Base-by-base conservation (phyloP, 2,113 vertebrate species). In the Nycticryphes semicollaris region DNA sequence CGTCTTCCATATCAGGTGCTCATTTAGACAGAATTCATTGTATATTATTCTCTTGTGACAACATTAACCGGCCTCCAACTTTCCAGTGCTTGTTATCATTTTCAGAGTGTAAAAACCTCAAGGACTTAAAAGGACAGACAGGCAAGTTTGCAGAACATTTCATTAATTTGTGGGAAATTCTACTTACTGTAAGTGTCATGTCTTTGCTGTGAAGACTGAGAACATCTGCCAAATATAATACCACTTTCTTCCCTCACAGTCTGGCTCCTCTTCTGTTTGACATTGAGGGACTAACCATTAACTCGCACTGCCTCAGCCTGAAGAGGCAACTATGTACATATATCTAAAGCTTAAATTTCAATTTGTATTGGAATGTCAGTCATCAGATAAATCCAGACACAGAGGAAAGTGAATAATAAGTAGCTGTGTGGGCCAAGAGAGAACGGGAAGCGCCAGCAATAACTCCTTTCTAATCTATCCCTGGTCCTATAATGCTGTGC, bases 111-210 rank as follows among this genome's bases (percentile, higher is more conserved):
- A 84, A 95, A 95, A 96, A 91, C 93, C 93, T 96, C 89, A 97
- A 96, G 92, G 94, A 95, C 93, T 96, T 91, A 63, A 96, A 95
- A 96, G 94, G 95, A 94, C 92, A 96, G 94, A 47, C 82, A 84
- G 84, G 82, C 68, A 97, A 96, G 91, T 95, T 96, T 95, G 91
- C 92, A 87, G 92, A 96, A 94, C 67, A 81, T 95, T 97, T 95
- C 95, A 94, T 97, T 96, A 94, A 95, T 96, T 96, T 97, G 93
- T 91, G 73, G 81, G 89, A 94, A 95, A 96, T 94, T 95, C 92
- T 91, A 81, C 92, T 95, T 89, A 92, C 93, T 96, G 51, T 78
- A 95, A 90, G 94, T 93, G 94, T 96, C 95, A 94, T 94, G 93
- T 90, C 91, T 92, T 93, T 93, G 67, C 94, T 94, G 63, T 87